Evolutionary conservation across 2,113 vertebrate genomes (phyloP), one percentile per base, ranked within the genome.

Genomic region (Heterochromis multidens): DNA sequence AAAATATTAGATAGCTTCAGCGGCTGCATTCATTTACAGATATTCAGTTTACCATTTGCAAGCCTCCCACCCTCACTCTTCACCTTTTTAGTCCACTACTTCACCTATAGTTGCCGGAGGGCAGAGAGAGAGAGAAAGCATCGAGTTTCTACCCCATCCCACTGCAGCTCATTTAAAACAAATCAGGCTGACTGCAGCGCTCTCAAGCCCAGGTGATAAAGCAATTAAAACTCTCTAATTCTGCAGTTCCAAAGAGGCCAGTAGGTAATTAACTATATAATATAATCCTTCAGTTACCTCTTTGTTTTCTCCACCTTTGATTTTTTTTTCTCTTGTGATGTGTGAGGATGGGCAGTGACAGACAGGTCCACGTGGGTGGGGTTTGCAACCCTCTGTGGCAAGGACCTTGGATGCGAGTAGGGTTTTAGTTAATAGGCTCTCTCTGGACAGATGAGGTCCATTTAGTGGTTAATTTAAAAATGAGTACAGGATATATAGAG

Each of bases 121-220:
- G 96, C 96, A 97, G 97, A 97, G 96, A 86, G 97, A 97, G 96
- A 84, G 96, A 96, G 96, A 96, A 96, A 95, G 96, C 96, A 96
- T 97, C 80, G 78, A 96, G 97, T 97, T 96, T 96, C 97, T 96
- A 57, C 96, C 96, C 96, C 95, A 96, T 97, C 97, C 97, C 85
- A 94, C 97, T 97, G 98, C 98, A 99, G 97, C 97, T 97, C 97
- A 98, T 99, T 99, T 99, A 98, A 99, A 99, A 97, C 97, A 97
- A 97, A 99, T 99, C 97, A 95, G 97, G 96, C 96, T 97, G 97
- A 98, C 98, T 98, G 97, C 90, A 56, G 96, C 97, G 96, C 98
- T 97, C 97, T 97, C 97, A 97, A 96, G 96, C 88, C 97, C 96
- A 96, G 97, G 97, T 98, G 97, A 98, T 97, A 97, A 98, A 98